Conservation (phyloP, 2,113 vertebrate species). For the Alethe diademata region DNA sequence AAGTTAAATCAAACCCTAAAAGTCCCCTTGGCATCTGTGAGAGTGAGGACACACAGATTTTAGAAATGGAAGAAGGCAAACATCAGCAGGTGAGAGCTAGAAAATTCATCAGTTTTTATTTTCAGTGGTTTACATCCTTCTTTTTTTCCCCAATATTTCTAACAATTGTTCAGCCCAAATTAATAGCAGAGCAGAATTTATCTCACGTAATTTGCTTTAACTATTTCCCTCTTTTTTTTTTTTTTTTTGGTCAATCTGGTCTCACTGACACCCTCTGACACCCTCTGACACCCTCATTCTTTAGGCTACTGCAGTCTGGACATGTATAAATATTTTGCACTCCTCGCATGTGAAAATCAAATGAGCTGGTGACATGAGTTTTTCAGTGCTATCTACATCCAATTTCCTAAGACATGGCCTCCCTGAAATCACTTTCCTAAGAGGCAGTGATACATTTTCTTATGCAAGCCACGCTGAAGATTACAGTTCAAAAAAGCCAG, state of each 20-base stretch:
- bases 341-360: neutral
- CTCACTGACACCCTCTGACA: neutral
- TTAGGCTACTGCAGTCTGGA: neutral
- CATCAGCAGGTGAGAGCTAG: neutral
- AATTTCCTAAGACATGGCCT: neutral
- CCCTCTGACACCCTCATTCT: neutral
- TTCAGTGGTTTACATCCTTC: neutral
- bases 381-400: neutral
- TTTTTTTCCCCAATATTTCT: neutral
- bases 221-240: neutral
- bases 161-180: neutral
- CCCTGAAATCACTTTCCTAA: neutral
- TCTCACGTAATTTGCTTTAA: neutral
- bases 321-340: neutral
- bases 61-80: neutral
- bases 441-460: neutral
- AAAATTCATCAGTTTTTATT: neutral
- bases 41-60: rapidly evolving
- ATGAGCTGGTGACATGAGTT: neutral
- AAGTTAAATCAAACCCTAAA: neutral
- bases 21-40: neutral
- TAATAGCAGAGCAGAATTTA: neutral
- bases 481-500: neutral
- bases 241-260: neutral
- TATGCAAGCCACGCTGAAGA: neutral